These are phyloP conservation scores for Patagioenas fasciata DNA, from an alignment of 2,113 vertebrate species.

Conservation along the genomic window DNA sequence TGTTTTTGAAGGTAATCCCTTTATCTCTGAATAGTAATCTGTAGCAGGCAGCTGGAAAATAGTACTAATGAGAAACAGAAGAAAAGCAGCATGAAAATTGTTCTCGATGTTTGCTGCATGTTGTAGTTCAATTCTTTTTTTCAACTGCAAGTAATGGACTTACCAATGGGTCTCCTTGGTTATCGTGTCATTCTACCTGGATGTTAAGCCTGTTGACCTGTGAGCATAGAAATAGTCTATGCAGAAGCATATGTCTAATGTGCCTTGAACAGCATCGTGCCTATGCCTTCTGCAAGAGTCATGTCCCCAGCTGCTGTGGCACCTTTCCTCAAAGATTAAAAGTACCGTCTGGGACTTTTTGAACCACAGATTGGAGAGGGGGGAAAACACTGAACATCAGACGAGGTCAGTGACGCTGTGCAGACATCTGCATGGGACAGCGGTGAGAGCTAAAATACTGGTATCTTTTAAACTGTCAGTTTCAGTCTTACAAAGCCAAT, in stretches of 20 bases:
- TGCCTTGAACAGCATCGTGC: not conserved
- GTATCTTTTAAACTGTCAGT: conserved; percentile 34
- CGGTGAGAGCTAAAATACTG: not conserved
- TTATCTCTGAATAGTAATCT: not conserved
- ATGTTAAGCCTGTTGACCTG: not conserved
- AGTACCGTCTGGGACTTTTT: conserved; percentile 22
- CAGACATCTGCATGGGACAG: not conserved
- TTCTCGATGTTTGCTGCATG: not conserved
- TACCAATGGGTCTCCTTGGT: not conserved
- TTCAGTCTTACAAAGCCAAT: conserved; percentile 29
- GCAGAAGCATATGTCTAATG: not conserved
- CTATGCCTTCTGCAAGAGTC: not conserved
- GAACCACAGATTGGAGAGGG: not conserved
- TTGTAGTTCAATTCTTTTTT: not conserved
- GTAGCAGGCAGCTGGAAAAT: not conserved
- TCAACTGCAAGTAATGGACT: not conserved
- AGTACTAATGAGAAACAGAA: not conserved
- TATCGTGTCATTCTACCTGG: not conserved
- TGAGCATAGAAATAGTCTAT: not conserved
- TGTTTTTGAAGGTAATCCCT: not conserved
- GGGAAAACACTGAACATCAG: conserved; percentile 5
- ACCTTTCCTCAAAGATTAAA: conserved; percentile 15
- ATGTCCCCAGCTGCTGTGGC: not conserved
- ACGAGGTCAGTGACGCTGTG: not conserved
- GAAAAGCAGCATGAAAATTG: not conserved